Conservation (phyloP, 1,140 invertebrate genomes). For the Nixonia krombeini region DNA sequence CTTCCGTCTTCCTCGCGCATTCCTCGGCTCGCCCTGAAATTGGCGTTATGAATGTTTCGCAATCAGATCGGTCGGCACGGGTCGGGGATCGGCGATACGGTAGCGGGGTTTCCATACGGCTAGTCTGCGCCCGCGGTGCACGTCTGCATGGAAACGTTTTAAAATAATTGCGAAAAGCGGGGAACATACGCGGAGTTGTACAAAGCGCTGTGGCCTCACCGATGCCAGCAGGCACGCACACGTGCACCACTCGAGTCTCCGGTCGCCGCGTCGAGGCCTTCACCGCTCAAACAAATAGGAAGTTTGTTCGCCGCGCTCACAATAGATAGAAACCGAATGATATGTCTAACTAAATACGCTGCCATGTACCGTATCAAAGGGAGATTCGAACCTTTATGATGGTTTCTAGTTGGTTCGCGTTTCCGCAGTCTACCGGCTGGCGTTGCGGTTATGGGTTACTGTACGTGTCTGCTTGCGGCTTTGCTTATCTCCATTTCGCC, state of each 20-base stretch:
- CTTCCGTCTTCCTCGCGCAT: too few relatives aligned
- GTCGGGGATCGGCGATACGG: too few relatives aligned
- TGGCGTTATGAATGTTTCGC: not conserved
- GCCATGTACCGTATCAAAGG: slow-evolving; percentile 65
- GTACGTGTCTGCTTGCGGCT: slow-evolving; percentile 51
- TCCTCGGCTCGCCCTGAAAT: too few relatives aligned
- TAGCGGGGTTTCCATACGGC: slow-evolving; percentile 5
- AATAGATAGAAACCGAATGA: slow-evolving; percentile 70
- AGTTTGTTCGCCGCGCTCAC: slow-evolving; percentile 62
- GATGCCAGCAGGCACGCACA: slow-evolving; percentile 33
- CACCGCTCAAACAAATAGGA: slow-evolving; percentile 67
- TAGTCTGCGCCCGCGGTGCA: slow-evolving; percentile 10
- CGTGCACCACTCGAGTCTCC: slow-evolving; percentile 3
- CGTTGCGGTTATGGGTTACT: slow-evolving; percentile 44
- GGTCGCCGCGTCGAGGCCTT: slow-evolving; percentile 33
- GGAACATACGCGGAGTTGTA: slow-evolving; percentile 18
- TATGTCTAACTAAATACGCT: slow-evolving; percentile 71
- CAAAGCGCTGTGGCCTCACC: slow-evolving; percentile 44
- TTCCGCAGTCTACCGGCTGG: slow-evolving; percentile 58
- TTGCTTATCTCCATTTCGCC: slow-evolving; percentile 52
- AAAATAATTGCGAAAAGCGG: slow-evolving; percentile 51
- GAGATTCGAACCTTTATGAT: slow-evolving; percentile 68
- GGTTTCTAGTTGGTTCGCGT: slow-evolving; percentile 66
- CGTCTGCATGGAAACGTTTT: slow-evolving; percentile 24
- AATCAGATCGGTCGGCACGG: too few relatives aligned